Conservation (phyloP, 2,797 vertebrate genomes). For the Falco cherrug region DNA sequence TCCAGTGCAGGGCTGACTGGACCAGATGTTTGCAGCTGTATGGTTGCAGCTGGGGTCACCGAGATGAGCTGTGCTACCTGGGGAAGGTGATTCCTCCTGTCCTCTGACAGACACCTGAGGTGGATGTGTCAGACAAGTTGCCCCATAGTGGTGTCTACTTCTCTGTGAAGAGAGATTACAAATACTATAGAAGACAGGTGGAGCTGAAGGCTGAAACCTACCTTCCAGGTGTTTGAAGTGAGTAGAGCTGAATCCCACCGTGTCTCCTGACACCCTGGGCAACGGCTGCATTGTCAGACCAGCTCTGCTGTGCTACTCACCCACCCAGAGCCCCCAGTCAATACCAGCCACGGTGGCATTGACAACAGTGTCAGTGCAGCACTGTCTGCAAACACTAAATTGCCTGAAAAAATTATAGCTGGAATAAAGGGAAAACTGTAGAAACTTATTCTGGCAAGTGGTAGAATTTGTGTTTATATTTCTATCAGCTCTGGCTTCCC, state of each 20-base stretch:
- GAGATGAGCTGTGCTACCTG: background rate
- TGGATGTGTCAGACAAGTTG: background rate
- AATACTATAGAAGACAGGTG: background rate
- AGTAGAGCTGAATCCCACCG: background rate
- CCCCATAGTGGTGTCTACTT: background rate
- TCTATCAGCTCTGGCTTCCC: slow-evolving; percentile 4
- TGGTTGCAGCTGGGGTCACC: background rate
- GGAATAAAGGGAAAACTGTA: background rate
- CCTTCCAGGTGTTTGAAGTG: background rate
- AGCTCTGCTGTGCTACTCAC: background rate
- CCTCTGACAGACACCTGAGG: background rate
- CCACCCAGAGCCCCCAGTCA: background rate
- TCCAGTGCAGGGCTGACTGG: background rate
- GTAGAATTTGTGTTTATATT: slow-evolving; percentile 14
- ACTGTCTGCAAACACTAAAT: background rate
- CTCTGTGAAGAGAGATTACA: background rate
- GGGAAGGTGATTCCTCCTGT: background rate
- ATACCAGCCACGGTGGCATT: background rate
- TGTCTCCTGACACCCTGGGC: background rate
- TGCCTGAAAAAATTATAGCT: background rate
- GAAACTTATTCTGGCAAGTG: background rate
- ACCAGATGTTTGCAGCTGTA: background rate
- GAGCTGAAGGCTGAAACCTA: background rate
- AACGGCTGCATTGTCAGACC: accelerated
- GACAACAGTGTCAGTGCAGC: background rate